Evolutionary conservation across 2,797 vertebrate species (phyloP).

Genomic region (Pantherophis alleghaniensis): DNA sequence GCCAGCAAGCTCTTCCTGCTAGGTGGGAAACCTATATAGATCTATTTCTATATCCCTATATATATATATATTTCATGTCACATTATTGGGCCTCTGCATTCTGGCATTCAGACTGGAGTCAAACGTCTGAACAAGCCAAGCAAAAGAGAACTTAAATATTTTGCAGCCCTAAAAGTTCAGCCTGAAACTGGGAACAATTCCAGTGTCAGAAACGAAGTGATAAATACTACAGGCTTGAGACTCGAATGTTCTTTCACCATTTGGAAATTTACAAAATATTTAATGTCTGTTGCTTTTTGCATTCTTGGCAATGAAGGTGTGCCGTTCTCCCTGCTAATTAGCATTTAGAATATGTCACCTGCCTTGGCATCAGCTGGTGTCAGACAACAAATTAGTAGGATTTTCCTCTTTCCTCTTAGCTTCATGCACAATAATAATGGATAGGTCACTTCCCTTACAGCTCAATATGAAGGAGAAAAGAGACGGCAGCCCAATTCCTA

Average conservation of each 20-base stretch:
- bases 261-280: slow-evolving; percentile 18
- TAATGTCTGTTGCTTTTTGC: neutral
- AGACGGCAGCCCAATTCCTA: neutral
- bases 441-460: neutral
- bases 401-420: neutral
- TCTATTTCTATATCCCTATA: no score
- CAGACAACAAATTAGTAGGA: neutral
- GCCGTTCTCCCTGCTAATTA: neutral
- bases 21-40: no score
- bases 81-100: neutral
- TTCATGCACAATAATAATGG: neutral
- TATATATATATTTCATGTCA: neutral
- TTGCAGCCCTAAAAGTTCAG: slow-evolving; percentile 10
- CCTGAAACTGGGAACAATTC: neutral
- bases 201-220: slow-evolving; percentile 38
- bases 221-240: slow-evolving; percentile 42
- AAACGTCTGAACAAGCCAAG: slow-evolving; percentile 5
- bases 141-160: neutral
- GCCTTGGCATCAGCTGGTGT: neutral
- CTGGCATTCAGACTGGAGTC: neutral
- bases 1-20: no score
- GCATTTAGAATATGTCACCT: neutral
- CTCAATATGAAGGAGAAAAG: neutral
- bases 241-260: slow-evolving; percentile 35
- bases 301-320: neutral